A percentile compares a stretch with the other conserved stretches of the same genome.
Conservation (phyloP, 2,888 invertebrate genomes). For the Ferdinandea cuprea region DNA sequence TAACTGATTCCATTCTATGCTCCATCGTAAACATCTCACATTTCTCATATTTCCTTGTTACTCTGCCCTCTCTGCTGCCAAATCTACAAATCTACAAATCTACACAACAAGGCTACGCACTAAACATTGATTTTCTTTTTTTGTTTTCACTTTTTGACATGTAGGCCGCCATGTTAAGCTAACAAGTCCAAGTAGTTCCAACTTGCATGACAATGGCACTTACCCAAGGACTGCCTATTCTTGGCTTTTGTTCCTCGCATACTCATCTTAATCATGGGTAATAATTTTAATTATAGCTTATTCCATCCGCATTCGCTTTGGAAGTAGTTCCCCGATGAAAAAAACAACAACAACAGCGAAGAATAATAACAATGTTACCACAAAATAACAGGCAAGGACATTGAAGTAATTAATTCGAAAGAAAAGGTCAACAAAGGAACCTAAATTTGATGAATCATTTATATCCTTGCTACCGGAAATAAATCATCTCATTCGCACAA, state of each 20-base stretch:
- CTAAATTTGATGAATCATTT: conserved; percentile 32
- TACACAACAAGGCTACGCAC: conserved; percentile 14
- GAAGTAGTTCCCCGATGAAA: background rate
- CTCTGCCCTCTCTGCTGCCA: no score
- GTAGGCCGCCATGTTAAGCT: conserved; percentile 12
- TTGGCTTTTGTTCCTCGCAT: background rate
- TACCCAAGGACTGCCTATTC: conserved; percentile 2
- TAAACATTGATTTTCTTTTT: conserved; percentile 15
- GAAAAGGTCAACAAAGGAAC: conserved; percentile 28
- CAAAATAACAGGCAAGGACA: conserved; percentile 9
- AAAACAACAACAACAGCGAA: background rate
- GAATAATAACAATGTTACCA: background rate
- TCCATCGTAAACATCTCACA: no score
- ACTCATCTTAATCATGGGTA: conserved; percentile 10
- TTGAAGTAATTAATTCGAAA: conserved; percentile 31
- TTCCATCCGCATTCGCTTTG: no score
- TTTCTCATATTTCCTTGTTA: no score
- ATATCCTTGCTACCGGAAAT: conserved; percentile 1
- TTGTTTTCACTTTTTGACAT: background rate
- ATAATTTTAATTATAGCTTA: conserved; percentile 51
- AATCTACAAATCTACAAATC: no score
- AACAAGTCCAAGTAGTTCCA: conserved; percentile 28
- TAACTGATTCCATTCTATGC: no score
- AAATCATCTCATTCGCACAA: conserved; percentile 28
- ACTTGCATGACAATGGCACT: background rate